These are phyloP conservation scores for Nematopogon swammerdamellus DNA, from an alignment of 2,888 invertebrate genomes.

Conservation along the genomic window DNA sequence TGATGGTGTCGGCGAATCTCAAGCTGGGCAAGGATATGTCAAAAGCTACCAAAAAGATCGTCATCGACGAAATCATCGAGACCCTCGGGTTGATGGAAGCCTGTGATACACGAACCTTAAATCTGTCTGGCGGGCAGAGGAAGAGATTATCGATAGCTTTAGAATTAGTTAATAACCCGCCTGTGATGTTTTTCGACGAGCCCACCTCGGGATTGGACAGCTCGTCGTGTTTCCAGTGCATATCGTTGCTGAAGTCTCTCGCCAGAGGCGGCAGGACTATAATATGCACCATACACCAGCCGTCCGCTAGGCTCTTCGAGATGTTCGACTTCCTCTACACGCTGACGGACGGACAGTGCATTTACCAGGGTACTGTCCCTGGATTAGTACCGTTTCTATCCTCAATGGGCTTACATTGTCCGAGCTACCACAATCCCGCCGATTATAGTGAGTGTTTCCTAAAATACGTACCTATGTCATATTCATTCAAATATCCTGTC, in stretches of 20 bases:
- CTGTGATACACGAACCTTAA: conserved; percentile 72
- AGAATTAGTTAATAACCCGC: conserved; percentile 93
- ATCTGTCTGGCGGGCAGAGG: conserved; percentile 87
- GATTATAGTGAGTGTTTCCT: conserved; percentile 72
- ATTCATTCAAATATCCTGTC: too few relatives aligned
- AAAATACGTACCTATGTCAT: background rate
- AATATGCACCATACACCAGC: conserved; percentile 96
- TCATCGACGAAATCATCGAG: conserved; percentile 83
- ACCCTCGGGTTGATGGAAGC: conserved; percentile 79
- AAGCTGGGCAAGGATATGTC: conserved; percentile 82
- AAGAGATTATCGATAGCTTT: conserved; percentile 89
- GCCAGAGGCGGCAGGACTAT: conserved; percentile 87
- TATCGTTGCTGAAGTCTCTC: conserved; percentile 82
- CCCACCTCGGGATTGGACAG: conserved; percentile 92
- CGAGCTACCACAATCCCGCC: conserved; percentile 95
- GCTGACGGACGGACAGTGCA: conserved; percentile 89
- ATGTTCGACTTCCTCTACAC: conserved; percentile 94
- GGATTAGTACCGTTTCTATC: conserved; percentile 87
- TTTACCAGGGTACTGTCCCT: conserved; percentile 82
- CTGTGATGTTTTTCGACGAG: conserved; percentile 97
- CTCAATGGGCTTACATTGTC: conserved; percentile 82
- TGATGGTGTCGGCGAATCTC: conserved; percentile 91
- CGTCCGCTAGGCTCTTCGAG: conserved; percentile 91
- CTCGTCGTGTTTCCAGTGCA: conserved; percentile 91
- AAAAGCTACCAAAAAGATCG: conserved; percentile 68